Evolutionary conservation across 2,797 vertebrate species (phyloP), one percentile per base, ranked within the genome.

Genomic region (Notolabrus celidotus): DNA sequence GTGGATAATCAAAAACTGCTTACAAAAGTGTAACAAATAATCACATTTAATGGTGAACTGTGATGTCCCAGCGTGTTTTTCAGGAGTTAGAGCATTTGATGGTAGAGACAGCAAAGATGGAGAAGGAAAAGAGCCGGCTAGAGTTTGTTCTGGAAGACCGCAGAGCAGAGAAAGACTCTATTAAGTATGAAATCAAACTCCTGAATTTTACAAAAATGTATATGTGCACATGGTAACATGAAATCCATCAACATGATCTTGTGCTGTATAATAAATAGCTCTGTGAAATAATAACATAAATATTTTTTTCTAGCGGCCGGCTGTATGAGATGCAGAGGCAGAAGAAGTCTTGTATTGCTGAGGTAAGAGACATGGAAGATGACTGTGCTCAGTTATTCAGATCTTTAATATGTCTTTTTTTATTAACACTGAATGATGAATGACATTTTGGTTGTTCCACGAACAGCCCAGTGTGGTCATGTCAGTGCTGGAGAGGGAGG

Each of bases 401-500:
- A n/a, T n/a, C n/a, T 54, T 63, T 34, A 51, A 4, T 6, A 17
- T 47, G 3, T 53, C 3, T 58, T 46, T 43, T 11, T 41, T 50
- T 47, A 17, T 51, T 16, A 14, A 10, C 22, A 12, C 10, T 25
- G 4, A 27, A 16, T 46, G 10, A 12, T 4, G n/a, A n/a, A n/a
- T n/a, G n/a, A n/a, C n/a, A n/a, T 4, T 0, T 39, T 67, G 47
- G 51, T 19, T 55, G 3, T 33, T 71, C 47, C 57, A 79, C 74
- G 67, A 64, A n/a, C 53, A 86, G 58, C 55, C 43, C 10, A 52
- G 49, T 12, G 36, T 59, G 5, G 27, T 67, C 2, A 71, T 90
- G 63, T 92, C 88, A 0, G 22, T 63, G 39, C 71, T 94, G 89
- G 94, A 95, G 86, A 91, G 88, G 50, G 82, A 93, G 59, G 90